Evolutionary conservation across 2,113 vertebrate genomes (phyloP).

Genomic region (Ancistrus triradiatus): DNA sequence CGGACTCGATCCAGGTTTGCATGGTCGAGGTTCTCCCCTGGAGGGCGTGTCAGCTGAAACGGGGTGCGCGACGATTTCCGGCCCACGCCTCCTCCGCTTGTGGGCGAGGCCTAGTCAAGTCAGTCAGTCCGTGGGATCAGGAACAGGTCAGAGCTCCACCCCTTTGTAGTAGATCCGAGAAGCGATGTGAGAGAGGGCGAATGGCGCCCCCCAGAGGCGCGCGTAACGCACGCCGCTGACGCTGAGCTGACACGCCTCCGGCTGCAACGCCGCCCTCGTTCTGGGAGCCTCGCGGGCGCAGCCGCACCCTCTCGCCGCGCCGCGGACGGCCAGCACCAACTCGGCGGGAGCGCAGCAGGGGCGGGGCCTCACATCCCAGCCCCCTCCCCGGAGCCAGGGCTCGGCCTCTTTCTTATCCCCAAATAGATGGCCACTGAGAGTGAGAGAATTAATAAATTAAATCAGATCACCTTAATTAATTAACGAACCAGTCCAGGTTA

Average conservation of each 20-base stretch:
- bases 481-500: no score
- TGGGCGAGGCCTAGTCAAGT: constrained; percentile 39
- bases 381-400: constrained; percentile 74
- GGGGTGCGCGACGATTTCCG: constrained; percentile 43
- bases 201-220: constrained; percentile 77
- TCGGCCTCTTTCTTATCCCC: constrained; percentile 86
- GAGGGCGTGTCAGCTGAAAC: constrained; percentile 33
- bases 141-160: constrained; percentile 74
- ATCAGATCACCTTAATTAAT: no score
- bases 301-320: constrained; percentile 76
- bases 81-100: constrained; percentile 53
- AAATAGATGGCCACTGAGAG: constrained; percentile 88
- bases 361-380: constrained; percentile 72
- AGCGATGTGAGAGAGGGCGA: constrained; percentile 82
- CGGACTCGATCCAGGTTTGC: constrained; percentile 59
- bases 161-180: constrained; percentile 81
- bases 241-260: constrained; percentile 85
- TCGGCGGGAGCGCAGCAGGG: constrained; percentile 75
- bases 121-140: no score
- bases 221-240: constrained; percentile 79
- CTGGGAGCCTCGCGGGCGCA: constrained; percentile 76
- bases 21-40: constrained; percentile 52
- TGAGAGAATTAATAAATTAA: no score
- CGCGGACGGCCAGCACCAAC: constrained; percentile 79
- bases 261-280: constrained; percentile 78